Evolutionary conservation across 2,113 vertebrate species (phyloP).

Genomic region (Heliornis fulica): DNA sequence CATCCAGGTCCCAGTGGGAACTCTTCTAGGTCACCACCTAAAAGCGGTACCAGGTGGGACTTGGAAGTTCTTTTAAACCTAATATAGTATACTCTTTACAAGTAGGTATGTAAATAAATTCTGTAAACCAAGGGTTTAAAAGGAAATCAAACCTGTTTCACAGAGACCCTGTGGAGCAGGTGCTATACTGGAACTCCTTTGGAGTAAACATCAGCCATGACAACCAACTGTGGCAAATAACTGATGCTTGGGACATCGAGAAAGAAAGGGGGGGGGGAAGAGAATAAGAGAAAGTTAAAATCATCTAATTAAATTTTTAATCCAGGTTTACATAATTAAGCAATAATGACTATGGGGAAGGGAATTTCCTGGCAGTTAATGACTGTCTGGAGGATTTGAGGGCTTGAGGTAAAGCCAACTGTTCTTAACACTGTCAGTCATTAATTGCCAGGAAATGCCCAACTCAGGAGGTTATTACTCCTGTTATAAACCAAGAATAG

Average conservation of each 20-base stretch:
- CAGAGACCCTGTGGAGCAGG: not conserved
- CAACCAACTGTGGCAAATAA: not conserved
- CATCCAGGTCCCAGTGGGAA: not conserved
- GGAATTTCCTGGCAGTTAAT: conserved; percentile 67
- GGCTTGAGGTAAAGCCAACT: conserved; percentile 65
- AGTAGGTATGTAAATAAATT: not conserved
- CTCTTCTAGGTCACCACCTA: not conserved
- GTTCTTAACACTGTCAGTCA: conserved; percentile 68
- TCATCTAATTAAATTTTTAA: conserved; percentile 65
- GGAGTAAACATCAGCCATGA: not conserved
- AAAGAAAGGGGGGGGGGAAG: not conserved
- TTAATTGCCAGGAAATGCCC: conserved; percentile 69
- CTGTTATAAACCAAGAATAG: conserved; percentile 69
- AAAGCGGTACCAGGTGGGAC: not conserved
- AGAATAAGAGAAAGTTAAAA: conserved; percentile 23
- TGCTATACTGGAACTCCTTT: not conserved
- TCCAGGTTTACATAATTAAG: conserved; percentile 68
- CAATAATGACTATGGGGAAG: conserved; percentile 55
- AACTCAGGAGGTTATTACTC: conserved; percentile 66
- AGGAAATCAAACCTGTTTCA: not conserved
- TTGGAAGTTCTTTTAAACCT: not conserved
- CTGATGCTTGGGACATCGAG: not conserved
- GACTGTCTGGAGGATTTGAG: conserved; percentile 59
- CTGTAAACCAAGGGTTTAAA: not conserved
- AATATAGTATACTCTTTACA: not conserved